Percentiles rank a stretch among this genome's conserved stretches.
Conservation (phyloP, 2,888 invertebrate genomes). For the Hydroisotoma schaefferi region DNA sequence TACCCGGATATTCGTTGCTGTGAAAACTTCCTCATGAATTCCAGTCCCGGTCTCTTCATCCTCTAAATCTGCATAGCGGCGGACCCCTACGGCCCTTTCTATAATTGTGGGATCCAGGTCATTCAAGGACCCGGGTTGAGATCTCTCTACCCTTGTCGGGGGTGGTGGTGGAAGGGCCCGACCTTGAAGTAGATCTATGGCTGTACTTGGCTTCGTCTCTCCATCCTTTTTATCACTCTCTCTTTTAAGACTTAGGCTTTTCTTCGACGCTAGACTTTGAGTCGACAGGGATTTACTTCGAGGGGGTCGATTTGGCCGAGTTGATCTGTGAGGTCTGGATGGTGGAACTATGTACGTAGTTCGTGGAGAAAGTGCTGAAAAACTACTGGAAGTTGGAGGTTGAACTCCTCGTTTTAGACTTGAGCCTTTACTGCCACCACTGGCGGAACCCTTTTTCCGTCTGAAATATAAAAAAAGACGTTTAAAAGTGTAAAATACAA, state of each 20-base stretch:
- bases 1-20: conserved; percentile 30
- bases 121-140: conserved; percentile 33
- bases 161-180: conserved; percentile 82
- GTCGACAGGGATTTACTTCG: conserved; percentile 36
- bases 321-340: conserved; percentile 41
- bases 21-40: conserved; percentile 20
- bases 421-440: conserved; percentile 29
- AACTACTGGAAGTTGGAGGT: conserved; percentile 42
- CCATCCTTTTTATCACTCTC: conserved; percentile 9
- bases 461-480: no score
- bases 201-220: conserved; percentile 29
- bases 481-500: no score
- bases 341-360: conserved; percentile 44
- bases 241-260: no score
- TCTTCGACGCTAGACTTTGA: conserved; percentile 7
- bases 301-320: conserved; percentile 48
- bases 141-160: conserved; percentile 68
- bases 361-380: conserved; percentile 36
- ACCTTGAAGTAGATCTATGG: conserved; percentile 63
- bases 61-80: conserved; percentile 46
- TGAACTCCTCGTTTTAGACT: conserved; percentile 23
- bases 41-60: conserved; percentile 20
- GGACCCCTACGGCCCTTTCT: conserved; percentile 36
- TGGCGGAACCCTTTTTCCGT: no score
- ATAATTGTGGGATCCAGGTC: conserved; percentile 45